Percentiles rank a stretch among this genome's conserved stretches.
phyloP scores from a whole-genome alignment of 1,140 invertebrate genomes.

The Ptiloglossa arizonensis region DNA sequence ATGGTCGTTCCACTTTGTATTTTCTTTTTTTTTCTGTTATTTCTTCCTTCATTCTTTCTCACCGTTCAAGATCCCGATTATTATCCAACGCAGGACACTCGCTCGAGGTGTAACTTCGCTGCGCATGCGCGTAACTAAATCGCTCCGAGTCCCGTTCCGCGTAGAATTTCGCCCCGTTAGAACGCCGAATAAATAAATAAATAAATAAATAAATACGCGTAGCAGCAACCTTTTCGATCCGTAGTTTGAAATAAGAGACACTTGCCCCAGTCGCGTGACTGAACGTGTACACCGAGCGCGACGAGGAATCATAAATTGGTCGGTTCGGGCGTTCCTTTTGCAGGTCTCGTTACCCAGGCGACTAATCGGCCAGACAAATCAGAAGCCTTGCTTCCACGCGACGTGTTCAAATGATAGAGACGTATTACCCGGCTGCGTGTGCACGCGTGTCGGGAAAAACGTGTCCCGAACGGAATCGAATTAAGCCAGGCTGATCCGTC shows the following conservation, averaged over 20 bases:
- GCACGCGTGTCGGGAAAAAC: constrained; percentile 16
- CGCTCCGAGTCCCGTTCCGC: no score
- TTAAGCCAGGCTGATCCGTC: constrained; percentile 29
- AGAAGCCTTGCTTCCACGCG: not conserved
- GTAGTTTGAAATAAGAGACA: no score
- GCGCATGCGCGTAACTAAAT: no score
- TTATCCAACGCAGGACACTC: no score
- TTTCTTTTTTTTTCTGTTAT: no score
- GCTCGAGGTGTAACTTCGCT: no score
- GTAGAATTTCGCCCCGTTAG: no score
- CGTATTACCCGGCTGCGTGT: not conserved
- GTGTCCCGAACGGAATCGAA: constrained; percentile 4
- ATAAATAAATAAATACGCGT: no score
- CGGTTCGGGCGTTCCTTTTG: not conserved
- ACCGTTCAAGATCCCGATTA: not conserved
- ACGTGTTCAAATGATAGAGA: constrained; percentile 29
- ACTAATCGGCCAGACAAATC: constrained; percentile 31
- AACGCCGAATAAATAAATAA: no score
- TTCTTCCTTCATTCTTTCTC: no score
- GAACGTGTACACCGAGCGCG: not conserved
- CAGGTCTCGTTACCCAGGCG: not conserved
- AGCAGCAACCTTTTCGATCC: no score
- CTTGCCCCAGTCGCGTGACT: not conserved
- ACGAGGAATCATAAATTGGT: not conserved
- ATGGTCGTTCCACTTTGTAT: no score